Evolutionary conservation across 2,113 vertebrate species (phyloP).

Genomic region (Lethenteron camtschaticum): DNA sequence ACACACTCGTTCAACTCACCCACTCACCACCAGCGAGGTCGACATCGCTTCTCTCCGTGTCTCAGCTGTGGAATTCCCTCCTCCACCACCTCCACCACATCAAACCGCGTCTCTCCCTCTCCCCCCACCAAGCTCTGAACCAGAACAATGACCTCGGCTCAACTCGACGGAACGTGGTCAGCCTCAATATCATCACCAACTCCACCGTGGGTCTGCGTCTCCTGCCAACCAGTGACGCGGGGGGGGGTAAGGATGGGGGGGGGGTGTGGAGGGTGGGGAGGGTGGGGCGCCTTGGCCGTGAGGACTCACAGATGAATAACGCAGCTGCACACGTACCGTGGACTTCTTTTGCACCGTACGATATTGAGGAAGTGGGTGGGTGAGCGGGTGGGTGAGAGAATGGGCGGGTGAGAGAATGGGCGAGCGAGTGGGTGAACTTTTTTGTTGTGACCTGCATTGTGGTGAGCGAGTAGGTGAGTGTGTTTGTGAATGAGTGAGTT

Average conservation of each 20-base stretch:
- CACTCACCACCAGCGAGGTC: not conserved
- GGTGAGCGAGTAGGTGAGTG: too few species aligned
- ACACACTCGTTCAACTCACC: not conserved
- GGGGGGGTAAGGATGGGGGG: not conserved
- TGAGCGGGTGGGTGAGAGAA: too few species aligned
- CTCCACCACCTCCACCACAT: not conserved
- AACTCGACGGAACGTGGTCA: conserved; percentile 9
- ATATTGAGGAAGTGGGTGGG: too few species aligned
- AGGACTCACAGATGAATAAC: too few species aligned
- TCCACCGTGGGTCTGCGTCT: not conserved
- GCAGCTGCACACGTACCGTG: too few species aligned
- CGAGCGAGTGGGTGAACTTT: too few species aligned
- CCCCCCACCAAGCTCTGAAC: not conserved
- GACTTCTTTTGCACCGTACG: too few species aligned
- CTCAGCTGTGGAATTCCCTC: not conserved
- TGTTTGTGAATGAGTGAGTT: too few species aligned
- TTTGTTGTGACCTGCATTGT: too few species aligned
- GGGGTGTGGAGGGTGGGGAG: not conserved
- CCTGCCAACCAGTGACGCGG: conserved; percentile 10
- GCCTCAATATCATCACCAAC: conserved; percentile 12
- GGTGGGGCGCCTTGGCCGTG: not conserved
- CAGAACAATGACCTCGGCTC: not conserved
- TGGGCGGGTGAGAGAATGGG: too few species aligned
- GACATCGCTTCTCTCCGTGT: not conserved
- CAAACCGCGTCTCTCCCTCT: not conserved